phyloP scores from a whole-genome alignment of 2,888 invertebrate genomes.

The Zaprionus lineosus region DNA sequence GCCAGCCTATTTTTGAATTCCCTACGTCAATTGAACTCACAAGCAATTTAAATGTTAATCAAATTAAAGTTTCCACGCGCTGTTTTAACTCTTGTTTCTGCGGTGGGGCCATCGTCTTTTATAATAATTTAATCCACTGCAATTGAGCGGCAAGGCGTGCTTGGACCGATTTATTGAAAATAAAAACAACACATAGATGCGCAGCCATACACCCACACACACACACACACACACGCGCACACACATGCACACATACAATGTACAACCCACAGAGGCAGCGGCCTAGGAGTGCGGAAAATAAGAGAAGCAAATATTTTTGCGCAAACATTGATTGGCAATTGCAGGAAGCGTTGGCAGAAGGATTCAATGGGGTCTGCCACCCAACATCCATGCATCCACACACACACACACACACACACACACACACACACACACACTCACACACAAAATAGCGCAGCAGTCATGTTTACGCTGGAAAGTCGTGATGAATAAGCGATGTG shows the following conservation, averaged over 20 bases:
- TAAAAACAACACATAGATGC: conserved; percentile 64
- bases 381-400: conserved; percentile 7
- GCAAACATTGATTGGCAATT: conserved; percentile 78
- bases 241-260: conserved; percentile 6
- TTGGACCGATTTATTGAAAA: conserved; percentile 70
- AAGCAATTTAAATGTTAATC: conserved; percentile 71
- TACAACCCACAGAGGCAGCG: conserved; percentile 26
- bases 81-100: conserved; percentile 57
- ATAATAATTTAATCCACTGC: conserved; percentile 78
- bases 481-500: conserved; percentile 59
- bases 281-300: conserved; percentile 75
- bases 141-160: conserved; percentile 65
- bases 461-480: conserved; percentile 39
- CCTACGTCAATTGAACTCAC: conserved; percentile 6
- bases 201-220: conserved; percentile 6
- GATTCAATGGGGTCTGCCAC: background rate
- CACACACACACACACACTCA: conserved; percentile 4
- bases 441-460: conserved; percentile 1
- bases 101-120: conserved; percentile 21
- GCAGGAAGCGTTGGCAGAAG: conserved; percentile 23
- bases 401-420: conserved; percentile 8
- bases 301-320: conserved; percentile 69
- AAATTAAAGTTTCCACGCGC: conserved; percentile 62
- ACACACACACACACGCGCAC: conserved; percentile 1
- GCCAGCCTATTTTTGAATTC: too few species aligned